Base-by-base conservation (phyloP, 2,113 vertebrate species). In the Vicugna pacos region DNA sequence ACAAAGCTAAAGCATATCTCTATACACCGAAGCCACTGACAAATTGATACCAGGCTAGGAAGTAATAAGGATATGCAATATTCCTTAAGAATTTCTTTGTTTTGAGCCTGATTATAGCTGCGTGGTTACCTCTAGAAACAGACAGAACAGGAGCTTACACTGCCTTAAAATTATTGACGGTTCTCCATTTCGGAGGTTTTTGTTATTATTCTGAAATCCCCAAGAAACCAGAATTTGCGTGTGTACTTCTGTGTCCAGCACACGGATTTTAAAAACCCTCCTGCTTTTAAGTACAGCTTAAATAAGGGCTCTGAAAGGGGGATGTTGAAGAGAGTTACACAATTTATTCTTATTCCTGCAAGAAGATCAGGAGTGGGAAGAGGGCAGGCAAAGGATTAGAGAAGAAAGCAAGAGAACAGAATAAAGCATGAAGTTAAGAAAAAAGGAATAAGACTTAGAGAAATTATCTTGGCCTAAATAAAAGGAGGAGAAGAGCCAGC, bases 1-100 rank as follows among this genome's bases (percentile, higher is more conserved):
- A 26, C 58, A 73, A 95, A 93, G 60, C 90, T 93, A 85, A 95
- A 76, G 62, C 7, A 13, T 96, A 80, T 80, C 76, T 84, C n/a
- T 73, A 62, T 42, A 64, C 72, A 50, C 13, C 46, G n/a, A 76
- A 95, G 65, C 46, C 54, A 82, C 38, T 70, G 38, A 95, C 67
- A 93, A 91, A 79, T 81, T 88, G 65, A 76, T 93, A 89, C 64
- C 16, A 81, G 65, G 83, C 32, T 91, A 92, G 38, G 79, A 75
- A 85, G 82, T 72, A 93, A 67, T 91, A 85, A 88, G 50, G 77
- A 60, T 85, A 91, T 6, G 14, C 9, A 58, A 72, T 54, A 64
- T 52, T 56, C 30, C 32, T 79, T 32, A 56, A 91, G 65, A 80
- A 89, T 75, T 16, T 83, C 32, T 77, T 92, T 96, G 54, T 58